Base-by-base conservation (phyloP, 53 echinoderm and acorn worm species). In the Apostichopus leukothele region DNA sequence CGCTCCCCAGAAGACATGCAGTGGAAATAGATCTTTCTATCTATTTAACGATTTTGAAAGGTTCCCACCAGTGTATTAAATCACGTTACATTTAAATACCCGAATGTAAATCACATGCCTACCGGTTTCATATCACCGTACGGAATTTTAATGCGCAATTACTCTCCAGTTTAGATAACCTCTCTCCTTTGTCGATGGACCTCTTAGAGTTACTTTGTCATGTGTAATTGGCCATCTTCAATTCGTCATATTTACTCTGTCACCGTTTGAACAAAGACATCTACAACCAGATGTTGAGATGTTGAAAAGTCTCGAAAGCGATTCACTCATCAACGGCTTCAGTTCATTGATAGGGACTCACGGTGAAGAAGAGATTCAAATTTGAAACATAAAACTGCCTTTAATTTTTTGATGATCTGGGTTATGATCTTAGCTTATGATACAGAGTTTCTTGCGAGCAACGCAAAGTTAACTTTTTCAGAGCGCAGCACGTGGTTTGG, bases 111-210 rank as follows among this genome's bases (percentile, higher is more conserved):
- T 81, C 59, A 81, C 59, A 59, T 59, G 18, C 55, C 59, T 12
- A 6, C 9, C 55, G 53, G 18, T 19, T 8, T 22, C 7, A 55
- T 81, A 57, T 81, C 59, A 81, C 81, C 23, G 16, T 22, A 9
- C 13, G 81, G 81, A 81, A 81, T 81, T 57, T 81, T 81, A 81
- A 81, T 81, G 81, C 4, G 6, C 81, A 81, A 81, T 81, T 81
- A 81, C 55, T 23, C 81, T 23, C 59, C 25, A 19, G 81, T 59
- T 81, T n/a, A 54, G 55, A 81, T 81, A 81, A 81, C 57, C 20
- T 81, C 9, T 5, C 5, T 23, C 59, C 59, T 59, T 81, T 81
- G 81, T 81, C 14, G 12, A 81, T 54, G 81, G 59, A 18, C 14
- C 20, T 2, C 21, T 81, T 19, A 81, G 59, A 81, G 55, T 81